These are phyloP conservation scores for Xiphydria camelus DNA, from an alignment of 2,888 invertebrate genomes.

Conservation along the genomic window DNA sequence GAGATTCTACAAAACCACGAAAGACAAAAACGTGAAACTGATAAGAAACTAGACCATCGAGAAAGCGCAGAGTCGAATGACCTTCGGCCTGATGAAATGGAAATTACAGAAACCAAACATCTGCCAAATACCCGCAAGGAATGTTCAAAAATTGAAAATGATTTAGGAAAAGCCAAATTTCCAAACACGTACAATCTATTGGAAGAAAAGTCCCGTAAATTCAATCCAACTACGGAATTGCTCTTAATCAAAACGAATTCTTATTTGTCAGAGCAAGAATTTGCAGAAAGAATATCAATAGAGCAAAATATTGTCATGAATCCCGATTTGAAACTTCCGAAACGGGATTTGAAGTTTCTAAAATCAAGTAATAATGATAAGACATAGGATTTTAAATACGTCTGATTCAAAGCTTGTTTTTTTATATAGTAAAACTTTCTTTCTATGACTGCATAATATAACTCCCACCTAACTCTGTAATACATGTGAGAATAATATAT, in stretches of 20 bases:
- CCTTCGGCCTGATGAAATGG: slow-evolving; percentile 4
- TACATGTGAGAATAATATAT: too few species aligned
- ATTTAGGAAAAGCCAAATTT: slow-evolving; percentile 3
- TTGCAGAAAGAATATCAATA: slow-evolving; percentile 32
- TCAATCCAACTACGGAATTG: slow-evolving; percentile 5
- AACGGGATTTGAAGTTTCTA: slow-evolving; percentile 44
- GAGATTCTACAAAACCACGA: slow-evolving; percentile 42
- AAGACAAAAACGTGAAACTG: slow-evolving; percentile 42
- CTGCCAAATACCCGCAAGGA: slow-evolving; percentile 10
- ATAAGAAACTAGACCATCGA: slow-evolving; percentile 5
- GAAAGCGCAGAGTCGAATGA: slow-evolving; percentile 12
- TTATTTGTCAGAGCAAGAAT: slow-evolving; percentile 38
- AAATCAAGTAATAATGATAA: not conserved
- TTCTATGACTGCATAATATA: too few species aligned
- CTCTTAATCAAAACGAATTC: slow-evolving; percentile 37
- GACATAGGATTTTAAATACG: not conserved
- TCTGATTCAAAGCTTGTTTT: too few species aligned
- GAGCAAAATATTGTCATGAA: slow-evolving; percentile 25
- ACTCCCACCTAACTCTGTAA: too few species aligned
- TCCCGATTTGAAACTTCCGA: slow-evolving; percentile 36
- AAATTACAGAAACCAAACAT: not conserved
- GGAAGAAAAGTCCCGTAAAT: slow-evolving; percentile 4
- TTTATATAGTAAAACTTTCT: too few species aligned
- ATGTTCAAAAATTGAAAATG: slow-evolving; percentile 1
- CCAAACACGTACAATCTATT: too few species aligned